Base-by-base conservation (phyloP, 2,888 invertebrate genomes). In the Eristalis arbustorum region DNA sequence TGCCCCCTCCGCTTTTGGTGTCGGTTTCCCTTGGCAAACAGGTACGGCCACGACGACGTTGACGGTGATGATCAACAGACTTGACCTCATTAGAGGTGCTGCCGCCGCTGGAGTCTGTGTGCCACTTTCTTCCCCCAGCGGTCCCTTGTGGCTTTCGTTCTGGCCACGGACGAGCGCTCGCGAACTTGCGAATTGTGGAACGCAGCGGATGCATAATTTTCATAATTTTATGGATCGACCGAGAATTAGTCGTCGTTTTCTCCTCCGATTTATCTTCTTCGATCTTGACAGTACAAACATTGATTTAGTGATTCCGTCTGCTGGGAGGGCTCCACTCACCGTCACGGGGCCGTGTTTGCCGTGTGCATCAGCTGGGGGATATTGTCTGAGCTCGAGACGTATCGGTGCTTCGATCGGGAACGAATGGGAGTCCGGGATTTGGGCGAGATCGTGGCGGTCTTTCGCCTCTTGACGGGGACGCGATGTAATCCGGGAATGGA, bases 1-100 rank as follows among this genome's bases (percentile, higher is more conserved):
- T n/a, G n/a, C n/a, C n/a, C 78, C 78, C 78, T 74, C 18, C 69
- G 37, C 84, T 69, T 83, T 71, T 68, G 74, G 73, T 78, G 83
- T 74, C 64, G 79, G 28, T 56, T 71, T 64, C 69, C 77, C 37
- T 40, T 57, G 31, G 66, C 18, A 74, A 84, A 79, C 84, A 78
- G 78, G 83, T 84, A 61, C 14, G n/a, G 1, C 75, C 59, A n/a
- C 10, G n/a, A 49, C 67, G 63, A 62, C 18, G 31, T 14, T 67
- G 68, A 25, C 25, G 62, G 42, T 68, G 72, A 82, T 71, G 56
- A 78, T 84, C 79, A 84, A 79, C 79, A 74, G 64, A 40, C 64
- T 75, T 83, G 78, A 78, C 83, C 78, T 73, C 78, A 74, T 73
- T 83, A 68, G 68, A 37, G 28, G 18, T 34, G 59, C 42, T 61